Base-by-base conservation (phyloP, 1,140 invertebrate species). In the Drosophila equinoxialis region DNA sequence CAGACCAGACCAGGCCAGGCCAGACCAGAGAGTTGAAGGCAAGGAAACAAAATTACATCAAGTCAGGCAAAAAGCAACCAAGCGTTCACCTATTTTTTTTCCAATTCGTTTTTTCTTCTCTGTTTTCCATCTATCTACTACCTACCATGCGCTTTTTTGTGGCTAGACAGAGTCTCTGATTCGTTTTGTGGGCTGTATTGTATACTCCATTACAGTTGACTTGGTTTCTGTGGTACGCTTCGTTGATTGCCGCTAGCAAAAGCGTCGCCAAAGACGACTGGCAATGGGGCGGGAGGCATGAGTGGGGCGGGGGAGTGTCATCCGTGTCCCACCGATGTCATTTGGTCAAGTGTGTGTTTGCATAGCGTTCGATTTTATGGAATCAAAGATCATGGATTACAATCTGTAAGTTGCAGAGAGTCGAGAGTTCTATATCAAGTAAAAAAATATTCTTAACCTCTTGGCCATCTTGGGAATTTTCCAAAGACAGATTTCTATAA, bases 21-120 rank as follows among this genome's bases (percentile, higher is more conserved):
- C 69, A 60, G 41, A 45, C 54, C 74, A 5, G 37, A 58, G 58
- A 71, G 65, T 35, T 60, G 66, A 61, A 77, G 61, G 58, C 51
- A 71, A 72, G 64, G 63, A 87, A 81, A 83, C 79, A 41, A 89
- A 83, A 86, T 89, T 86, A 87, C 83, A 86, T 82, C 79, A 86
- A 87, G 73, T 77, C 83, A 87, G 82, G 79, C 76, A 87, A 87
- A 85, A 89, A 83, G 83, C 83, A 86, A 65, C 83, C 64, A 73
- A 86, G 79, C 83, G 76, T 86, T 79, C 65, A 79, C 68, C 72
- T 79, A 79, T 79, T 76, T 78, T 55, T 67, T 64, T 35, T 62
- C 64, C 62, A 41, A 51, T 35, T 45, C 63, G 57, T 64, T 68
- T 57, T 76, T 81, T 63, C 62, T 77, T 54, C 7, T 48, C 14